Conservation (phyloP, 2,113 vertebrate genomes). For the Panthera leo region DNA sequence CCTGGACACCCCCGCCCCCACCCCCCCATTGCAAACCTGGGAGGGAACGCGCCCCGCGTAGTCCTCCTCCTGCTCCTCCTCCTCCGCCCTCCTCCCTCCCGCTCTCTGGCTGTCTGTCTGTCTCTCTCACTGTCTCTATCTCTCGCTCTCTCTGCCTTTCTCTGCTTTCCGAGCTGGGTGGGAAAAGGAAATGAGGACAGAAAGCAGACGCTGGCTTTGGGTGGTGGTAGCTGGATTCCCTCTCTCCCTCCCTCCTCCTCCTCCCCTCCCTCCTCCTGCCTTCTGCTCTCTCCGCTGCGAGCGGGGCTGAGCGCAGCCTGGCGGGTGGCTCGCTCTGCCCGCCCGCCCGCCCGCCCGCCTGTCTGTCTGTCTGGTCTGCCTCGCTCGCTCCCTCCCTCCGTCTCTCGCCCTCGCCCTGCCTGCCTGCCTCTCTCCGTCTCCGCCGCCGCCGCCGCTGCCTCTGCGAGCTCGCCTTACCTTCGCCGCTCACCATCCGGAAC, state of each 20-base stretch:
- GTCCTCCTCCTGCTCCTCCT: slow-evolving; percentile 77
- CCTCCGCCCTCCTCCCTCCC: slow-evolving; percentile 72
- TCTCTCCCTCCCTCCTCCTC: slow-evolving; percentile 74
- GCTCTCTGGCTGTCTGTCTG: slow-evolving; percentile 72
- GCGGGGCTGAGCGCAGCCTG: slow-evolving; percentile 79
- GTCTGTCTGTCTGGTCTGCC: slow-evolving; percentile 78
- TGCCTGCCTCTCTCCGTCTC: slow-evolving; percentile 80
- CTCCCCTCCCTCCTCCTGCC: slow-evolving; percentile 79
- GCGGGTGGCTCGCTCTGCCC: slow-evolving; percentile 77
- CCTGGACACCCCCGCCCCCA: slow-evolving; percentile 75
- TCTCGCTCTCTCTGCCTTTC: slow-evolving; percentile 76
- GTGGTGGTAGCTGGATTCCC: slow-evolving; percentile 81
- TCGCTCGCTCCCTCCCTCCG: slow-evolving; percentile 75
- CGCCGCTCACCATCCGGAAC: slow-evolving; percentile 84
- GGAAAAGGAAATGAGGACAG: slow-evolving; percentile 85
- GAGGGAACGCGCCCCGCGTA: slow-evolving; percentile 81
- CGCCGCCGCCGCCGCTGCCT: slow-evolving; percentile 79
- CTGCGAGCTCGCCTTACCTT: slow-evolving; percentile 82
- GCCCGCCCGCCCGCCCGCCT: slow-evolving; percentile 73
- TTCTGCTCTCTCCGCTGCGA: slow-evolving; percentile 79
- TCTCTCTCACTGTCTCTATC: slow-evolving; percentile 62
- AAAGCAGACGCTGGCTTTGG: slow-evolving; percentile 84
- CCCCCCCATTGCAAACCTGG: slow-evolving; percentile 77
- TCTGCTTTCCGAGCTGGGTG: slow-evolving; percentile 80
- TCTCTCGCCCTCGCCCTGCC: slow-evolving; percentile 79